phyloP scores from a whole-genome alignment of 2,888 invertebrate genomes.

The Rhyacophila evoluta region DNA sequence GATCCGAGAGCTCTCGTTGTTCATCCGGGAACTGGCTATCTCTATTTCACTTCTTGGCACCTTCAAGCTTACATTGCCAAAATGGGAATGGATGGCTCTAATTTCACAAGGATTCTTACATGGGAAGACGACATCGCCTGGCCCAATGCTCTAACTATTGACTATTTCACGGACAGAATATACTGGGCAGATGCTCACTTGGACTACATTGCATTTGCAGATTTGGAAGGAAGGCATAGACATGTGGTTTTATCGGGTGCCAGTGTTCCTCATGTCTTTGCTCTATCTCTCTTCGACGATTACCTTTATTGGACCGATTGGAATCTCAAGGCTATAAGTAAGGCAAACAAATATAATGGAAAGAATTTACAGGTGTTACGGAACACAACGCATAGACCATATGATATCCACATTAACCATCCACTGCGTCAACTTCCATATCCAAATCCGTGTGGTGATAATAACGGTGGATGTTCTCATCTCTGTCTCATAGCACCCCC shows the following conservation, averaged over 20 bases:
- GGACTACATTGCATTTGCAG: slow-evolving; percentile 95
- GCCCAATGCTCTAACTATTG: slow-evolving; percentile 98
- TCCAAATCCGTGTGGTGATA: slow-evolving; percentile 88
- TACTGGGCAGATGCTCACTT: slow-evolving; percentile 99
- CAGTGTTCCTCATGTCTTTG: slow-evolving; percentile 95
- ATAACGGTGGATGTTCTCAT: slow-evolving; percentile 97
- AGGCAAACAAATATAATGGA: slow-evolving; percentile 93
- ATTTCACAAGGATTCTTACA: slow-evolving; percentile 87
- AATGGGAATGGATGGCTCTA: slow-evolving; percentile 96
- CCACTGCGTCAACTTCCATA: slow-evolving; percentile 87
- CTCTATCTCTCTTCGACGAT: slow-evolving; percentile 93
- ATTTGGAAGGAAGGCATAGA: slow-evolving; percentile 90
- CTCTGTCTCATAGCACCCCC: slow-evolving; percentile 92
- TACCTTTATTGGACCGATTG: slow-evolving; percentile 97
- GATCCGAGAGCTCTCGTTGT: slow-evolving; percentile 96
- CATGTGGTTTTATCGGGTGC: slow-evolving; percentile 84
- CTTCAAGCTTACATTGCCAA: slow-evolving; percentile 96
- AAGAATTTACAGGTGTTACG: slow-evolving; percentile 79
- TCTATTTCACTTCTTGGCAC: slow-evolving; percentile 98
- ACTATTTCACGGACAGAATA: slow-evolving; percentile 94
- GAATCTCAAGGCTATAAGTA: slow-evolving; percentile 93
- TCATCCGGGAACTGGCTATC: slow-evolving; percentile 92
- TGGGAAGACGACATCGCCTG: slow-evolving; percentile 97
- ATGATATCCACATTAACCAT: slow-evolving; percentile 94
- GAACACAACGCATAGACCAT: slow-evolving; percentile 95